Base-by-base conservation (phyloP, 2,888 invertebrate species). In the Crioceris asparagi region DNA sequence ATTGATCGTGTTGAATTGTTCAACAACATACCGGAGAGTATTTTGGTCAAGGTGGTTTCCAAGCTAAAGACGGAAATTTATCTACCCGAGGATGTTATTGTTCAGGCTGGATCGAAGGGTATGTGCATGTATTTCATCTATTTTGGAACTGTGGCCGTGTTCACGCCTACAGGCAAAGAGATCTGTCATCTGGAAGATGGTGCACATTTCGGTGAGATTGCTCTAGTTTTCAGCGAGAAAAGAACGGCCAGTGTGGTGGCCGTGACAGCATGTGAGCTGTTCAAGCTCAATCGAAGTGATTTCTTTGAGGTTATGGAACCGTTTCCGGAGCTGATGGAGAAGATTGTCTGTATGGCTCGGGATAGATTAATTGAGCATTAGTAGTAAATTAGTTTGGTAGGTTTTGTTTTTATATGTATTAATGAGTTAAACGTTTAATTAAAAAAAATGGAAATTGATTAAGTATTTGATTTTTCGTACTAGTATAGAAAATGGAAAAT, bases 151-250 rank as follows among this genome's bases (percentile, higher is more conserved):
- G 38, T 44, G 0, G 43, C 43, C 5, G 57, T 68, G 17, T 67
- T 65, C 36, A 63, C 64, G 51, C 25, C 32, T 23, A 18, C 2
- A 4, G 25, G 29, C 3, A 26, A n/a, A 16, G 35, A 27, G 27
- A 27, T 27, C 3, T 66, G 66, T 38, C 68, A 69, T 47, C 53
- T 70, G 41, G 59, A 65, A 29, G 66, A 69, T 42, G 69, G 66
- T 6, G 56, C 60, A 3, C 59, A 66, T 46, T 70, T 70, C 44
- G 70, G 69, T 1, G 69, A 70, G 48, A 55, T 67, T 23, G 59
- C 65, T 0, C 42, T 69, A 27, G 51, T 70, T 7, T 59, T 65
- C 49, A 60, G 61, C 29, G 62, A 64, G 41, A 54, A 54, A 6
- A 53, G 64, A 11, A 52, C 59, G 2, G 65, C 63, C 0, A 65